Evolutionary conservation across 2,113 vertebrate genomes (phyloP).

Genomic region (Amblyornis subalaris): DNA sequence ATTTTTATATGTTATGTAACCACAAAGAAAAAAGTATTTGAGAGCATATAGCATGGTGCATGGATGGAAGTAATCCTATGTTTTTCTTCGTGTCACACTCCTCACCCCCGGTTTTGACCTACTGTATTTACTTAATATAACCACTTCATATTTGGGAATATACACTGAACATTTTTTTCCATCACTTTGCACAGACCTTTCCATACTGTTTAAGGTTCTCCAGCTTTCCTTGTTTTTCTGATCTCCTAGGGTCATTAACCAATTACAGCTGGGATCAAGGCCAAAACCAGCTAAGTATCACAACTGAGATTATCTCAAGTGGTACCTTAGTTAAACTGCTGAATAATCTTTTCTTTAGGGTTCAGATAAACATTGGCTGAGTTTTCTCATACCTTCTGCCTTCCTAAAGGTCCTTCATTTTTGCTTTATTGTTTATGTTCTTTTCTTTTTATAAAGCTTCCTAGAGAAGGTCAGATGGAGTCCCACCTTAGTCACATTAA

Average conservation of each 20-base stretch:
- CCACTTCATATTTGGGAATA: neutral
- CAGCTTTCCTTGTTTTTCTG: neutral
- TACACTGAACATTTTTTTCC: neutral
- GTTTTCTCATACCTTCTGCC: neutral
- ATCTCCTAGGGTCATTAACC: neutral
- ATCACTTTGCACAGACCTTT: neutral
- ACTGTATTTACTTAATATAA: neutral
- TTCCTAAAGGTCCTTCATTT: neutral
- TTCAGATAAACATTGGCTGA: slow-evolving; percentile 11
- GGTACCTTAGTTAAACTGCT: slow-evolving; percentile 18
- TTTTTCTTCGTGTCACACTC: neutral
- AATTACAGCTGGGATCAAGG: slow-evolving; percentile 20
- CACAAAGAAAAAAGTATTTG: neutral
- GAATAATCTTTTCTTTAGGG: neutral
- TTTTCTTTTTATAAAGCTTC: neutral
- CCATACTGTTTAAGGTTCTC: neutral
- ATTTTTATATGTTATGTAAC: neutral
- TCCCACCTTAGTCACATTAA: neutral
- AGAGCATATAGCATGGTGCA: neutral
- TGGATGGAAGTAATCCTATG: neutral
- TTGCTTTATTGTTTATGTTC: neutral
- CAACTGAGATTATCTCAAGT: slow-evolving; percentile 28
- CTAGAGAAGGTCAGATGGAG: neutral
- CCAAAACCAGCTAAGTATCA: slow-evolving; percentile 7
- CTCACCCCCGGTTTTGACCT: neutral